Evolutionary conservation across 1,140 invertebrate species (phyloP), one percentile per base, ranked within the genome.

Genomic region (Dendrolimus punctatus): DNA sequence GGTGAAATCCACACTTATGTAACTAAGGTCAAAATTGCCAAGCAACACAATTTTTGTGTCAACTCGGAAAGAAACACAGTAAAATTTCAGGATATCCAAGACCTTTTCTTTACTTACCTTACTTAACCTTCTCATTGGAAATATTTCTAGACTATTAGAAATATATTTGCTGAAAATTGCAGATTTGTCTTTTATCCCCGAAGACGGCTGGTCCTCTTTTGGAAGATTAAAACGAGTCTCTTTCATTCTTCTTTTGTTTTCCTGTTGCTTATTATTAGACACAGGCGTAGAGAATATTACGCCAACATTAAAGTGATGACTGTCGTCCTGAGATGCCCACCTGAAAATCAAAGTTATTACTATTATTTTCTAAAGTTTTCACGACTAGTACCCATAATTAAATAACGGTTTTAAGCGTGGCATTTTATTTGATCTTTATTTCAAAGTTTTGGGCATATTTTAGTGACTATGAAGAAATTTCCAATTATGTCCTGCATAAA

Each of bases 251-350:
- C 89, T 90, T 37, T 87, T 87, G 2, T 79, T 71, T 4, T 81
- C 80, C 10, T 80, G 79, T 1, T 81, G 82, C 42, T 87, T 77
- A 64, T 90, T 90, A 56, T 90, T 89, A 0, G 87, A 92, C 2
- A 95, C 93, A 2, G 93, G 93, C 1, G 93, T 95, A 9, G 93
- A 94, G 55, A 94, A 94, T 39, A 93, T 93, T 1, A 94, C 92
- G 52, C 91, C 87, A 9, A 82, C 79, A 53, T 85, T 87, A 50
- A 81, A 84, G 66, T 83, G 79, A 52, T 88, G 76, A 58, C 83
- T 83, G 48, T 88, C 85, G 44, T 88, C 79, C 68, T 87, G 83
- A 45, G 84, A 88, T n/a, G 65, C 76, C 87, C 87, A 88, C 64
- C 87, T 88, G 48, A 23, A 56, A 65, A 52, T 9, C 58, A 66